Evolutionary conservation across 2,113 vertebrate genomes (phyloP).

Genomic region (Plectropomus leopardus): DNA sequence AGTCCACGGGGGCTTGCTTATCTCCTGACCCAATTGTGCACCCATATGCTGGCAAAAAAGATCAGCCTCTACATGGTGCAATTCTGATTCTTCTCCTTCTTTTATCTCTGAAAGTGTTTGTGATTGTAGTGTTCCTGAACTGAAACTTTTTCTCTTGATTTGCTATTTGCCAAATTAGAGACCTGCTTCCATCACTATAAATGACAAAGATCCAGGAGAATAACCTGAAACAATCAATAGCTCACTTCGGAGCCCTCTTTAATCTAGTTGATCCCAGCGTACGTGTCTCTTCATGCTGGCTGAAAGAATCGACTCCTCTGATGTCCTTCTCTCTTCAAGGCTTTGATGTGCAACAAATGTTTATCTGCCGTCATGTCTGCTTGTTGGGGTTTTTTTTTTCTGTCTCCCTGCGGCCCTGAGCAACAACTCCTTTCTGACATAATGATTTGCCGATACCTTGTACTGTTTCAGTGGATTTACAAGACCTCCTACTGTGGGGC

Average conservation of each 20-base stretch:
- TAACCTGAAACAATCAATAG: conserved; percentile 46
- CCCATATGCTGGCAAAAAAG: conserved; percentile 55
- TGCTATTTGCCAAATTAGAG: conserved; percentile 30
- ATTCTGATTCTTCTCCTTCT: conserved; percentile 10
- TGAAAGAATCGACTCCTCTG: conserved; percentile 49
- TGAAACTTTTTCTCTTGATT: neutral
- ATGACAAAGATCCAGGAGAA: conserved; percentile 21
- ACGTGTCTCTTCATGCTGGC: conserved; percentile 28
- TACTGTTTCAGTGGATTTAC: conserved; percentile 65
- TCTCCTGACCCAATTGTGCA: conserved; percentile 78
- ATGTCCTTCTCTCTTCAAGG: conserved; percentile 29
- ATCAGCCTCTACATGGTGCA: conserved; percentile 34
- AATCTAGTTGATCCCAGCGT: conserved; percentile 66
- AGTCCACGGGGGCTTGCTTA: conserved; percentile 70
- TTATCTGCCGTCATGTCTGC: conserved; percentile 42
- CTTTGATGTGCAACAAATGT: conserved; percentile 67
- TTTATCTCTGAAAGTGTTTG: neutral
- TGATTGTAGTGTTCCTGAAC: neutral
- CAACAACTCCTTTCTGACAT: conserved; percentile 67
- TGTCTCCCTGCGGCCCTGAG: conserved; percentile 39
- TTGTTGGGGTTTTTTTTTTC: conserved; percentile 1
- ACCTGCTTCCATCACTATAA: conserved; percentile 20
- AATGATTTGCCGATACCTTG: conserved; percentile 69
- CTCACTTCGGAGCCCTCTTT: conserved; percentile 59
- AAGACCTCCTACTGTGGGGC: conserved; percentile 40